Base-by-base conservation (phyloP, 1,140 invertebrate genomes). In the Stegodyphus dumicola region DNA sequence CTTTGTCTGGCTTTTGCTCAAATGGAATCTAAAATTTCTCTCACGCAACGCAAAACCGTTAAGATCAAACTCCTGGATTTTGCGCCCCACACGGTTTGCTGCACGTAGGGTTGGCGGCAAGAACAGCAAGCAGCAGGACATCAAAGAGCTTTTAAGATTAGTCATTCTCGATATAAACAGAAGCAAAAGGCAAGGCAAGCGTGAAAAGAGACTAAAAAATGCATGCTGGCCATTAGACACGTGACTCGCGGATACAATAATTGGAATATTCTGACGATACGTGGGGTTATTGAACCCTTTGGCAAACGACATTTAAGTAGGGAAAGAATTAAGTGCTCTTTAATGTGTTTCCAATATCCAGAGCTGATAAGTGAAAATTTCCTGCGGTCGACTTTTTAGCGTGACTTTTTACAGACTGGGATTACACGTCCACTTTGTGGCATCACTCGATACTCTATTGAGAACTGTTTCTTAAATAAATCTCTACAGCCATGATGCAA, bases 141-240 rank as follows among this genome's bases (percentile, higher is more conserved):
- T 1, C 33, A 33, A 33, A 33, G 56, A 11, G 56, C 56, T 15
- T 60, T 60, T 60, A 11, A 15, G 56, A 5, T 60, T 60, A 9
- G 15, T 60, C 15, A 60, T 5, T 60, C 56, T 15, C 56, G 9
- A 0, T 60, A 5, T 15, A 33, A 33, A 11, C 15, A 11, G 56
- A 15, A 11, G 56, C 15, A 60, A 54, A 17, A 48, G 71, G 7
- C 33, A 13, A 83, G 11, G 49, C 18, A 75, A 83, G 80, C 80
- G 80, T 83, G 80, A 83, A 83, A 33, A 60, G 67, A 11, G 70
- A 73, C 80, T 83, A 75, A 83, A 83, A 83, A 83, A 83, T 83
- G 80, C 69, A 83, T 75, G 80, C 51, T n/a, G 11, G 71, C 52
- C 52, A 80, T 80, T 80, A 80, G 53, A 53, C 60, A 75, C 60